Evolutionary conservation across 64 coral and sea anemone species (phyloP).

Genomic region (Stichodactyla mertensii): DNA sequence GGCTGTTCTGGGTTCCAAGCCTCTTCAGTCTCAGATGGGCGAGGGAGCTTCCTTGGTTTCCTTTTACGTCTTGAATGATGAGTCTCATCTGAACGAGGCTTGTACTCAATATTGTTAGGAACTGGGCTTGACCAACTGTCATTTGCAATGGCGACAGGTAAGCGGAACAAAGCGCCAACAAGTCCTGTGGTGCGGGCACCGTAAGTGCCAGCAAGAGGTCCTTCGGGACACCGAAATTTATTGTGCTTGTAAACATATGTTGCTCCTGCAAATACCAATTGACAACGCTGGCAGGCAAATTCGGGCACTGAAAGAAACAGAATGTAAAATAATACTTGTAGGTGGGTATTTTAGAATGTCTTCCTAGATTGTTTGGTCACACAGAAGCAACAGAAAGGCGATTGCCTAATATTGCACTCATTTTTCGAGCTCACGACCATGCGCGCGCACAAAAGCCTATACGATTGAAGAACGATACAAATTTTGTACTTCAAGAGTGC

Average conservation of each 20-base stretch:
- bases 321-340: not conserved
- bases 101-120: not conserved
- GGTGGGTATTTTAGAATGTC: too few species aligned
- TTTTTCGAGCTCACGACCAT: too few species aligned
- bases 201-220: slow-evolving; percentile 4
- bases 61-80: slow-evolving; percentile 29
- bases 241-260: slow-evolving; percentile 25
- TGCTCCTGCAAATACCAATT: slow-evolving; percentile 16
- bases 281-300: slow-evolving; percentile 19
- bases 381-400: too few species aligned
- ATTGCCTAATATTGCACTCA: too few species aligned
- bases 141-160: slow-evolving; percentile 15
- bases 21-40: slow-evolving; percentile 1
- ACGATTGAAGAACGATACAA: too few species aligned
- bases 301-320: slow-evolving; percentile 12
- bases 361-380: too few species aligned
- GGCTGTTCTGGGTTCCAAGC: slow-evolving; percentile 30
- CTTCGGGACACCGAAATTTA: slow-evolving; percentile 9
- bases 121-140: not conserved
- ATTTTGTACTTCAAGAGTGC: too few species aligned
- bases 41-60: slow-evolving; percentile 18
- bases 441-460: too few species aligned
- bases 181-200: slow-evolving; percentile 17
- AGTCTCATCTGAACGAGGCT: slow-evolving; percentile 5
- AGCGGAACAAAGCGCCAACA: slow-evolving; percentile 19